Percentiles rank a stretch among this genome's conserved stretches.
Conservation (phyloP, 2,113 vertebrate genomes). For the Malurus melanocephalus region DNA sequence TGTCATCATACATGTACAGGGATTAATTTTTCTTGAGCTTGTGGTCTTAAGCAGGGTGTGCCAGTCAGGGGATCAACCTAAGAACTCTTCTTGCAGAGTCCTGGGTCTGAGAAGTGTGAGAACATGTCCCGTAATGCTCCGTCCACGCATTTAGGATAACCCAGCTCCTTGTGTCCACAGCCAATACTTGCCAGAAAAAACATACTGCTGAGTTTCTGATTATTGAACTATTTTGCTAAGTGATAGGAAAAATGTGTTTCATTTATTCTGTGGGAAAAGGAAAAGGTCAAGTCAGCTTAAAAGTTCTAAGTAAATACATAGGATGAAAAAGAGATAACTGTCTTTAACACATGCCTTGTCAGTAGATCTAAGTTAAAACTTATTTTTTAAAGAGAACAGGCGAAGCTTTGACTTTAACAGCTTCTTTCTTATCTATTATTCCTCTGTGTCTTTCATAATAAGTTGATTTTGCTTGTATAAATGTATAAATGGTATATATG, state of each 20-base stretch:
- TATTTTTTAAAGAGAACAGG: not conserved
- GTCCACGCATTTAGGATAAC: not conserved
- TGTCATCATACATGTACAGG: not conserved
- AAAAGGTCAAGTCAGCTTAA: constrained; percentile 16
- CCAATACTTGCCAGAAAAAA: constrained; percentile 3
- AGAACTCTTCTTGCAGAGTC: not conserved
- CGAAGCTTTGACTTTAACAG: not conserved
- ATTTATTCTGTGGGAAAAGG: not conserved
- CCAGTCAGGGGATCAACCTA: not conserved
- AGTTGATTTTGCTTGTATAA: constrained; percentile 1
- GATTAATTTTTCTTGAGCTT: not conserved
- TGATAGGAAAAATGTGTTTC: constrained; percentile 23
- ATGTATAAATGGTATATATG: no score
- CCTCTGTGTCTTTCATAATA: not conserved
- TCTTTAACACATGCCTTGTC: constrained; percentile 5
- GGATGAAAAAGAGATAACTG: not conserved
- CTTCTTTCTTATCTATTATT: constrained; percentile 24
- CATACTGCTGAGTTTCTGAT: not conserved
- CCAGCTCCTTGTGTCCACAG: not conserved
- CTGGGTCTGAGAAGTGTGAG: not conserved
- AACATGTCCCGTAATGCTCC: not conserved
- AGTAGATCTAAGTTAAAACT: not conserved
- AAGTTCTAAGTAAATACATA: not conserved
- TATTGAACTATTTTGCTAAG: constrained; percentile 17
- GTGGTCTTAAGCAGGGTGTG: not conserved